Evolutionary conservation across 2,888 invertebrate genomes (phyloP), one percentile per base, ranked within the genome.

Genomic region (Spialia ferax): DNA sequence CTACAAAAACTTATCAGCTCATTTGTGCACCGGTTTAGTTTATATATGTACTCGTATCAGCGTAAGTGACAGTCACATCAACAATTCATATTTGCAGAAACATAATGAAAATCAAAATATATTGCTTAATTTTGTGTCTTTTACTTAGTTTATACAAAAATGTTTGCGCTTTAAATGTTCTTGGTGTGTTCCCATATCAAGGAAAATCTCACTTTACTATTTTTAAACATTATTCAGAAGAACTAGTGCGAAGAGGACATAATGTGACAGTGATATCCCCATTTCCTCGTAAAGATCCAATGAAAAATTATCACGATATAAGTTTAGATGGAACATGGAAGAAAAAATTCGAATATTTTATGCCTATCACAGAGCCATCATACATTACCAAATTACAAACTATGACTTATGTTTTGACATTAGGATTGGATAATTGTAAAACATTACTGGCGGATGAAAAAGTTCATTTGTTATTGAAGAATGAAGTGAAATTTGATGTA

Each of bases 261-360:
- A 93, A 95, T 68, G 77, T 97, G 1, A 96, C 96, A 0, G 95
- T 96, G 2, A 89, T 96, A 52, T 95, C 96, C 0, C 94, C 95
- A 78, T 96, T 95, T 69, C 95, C 95, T 0, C 83, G 86, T 71
- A 83, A 91, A 23, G 77, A 89, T 3, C 77, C 84, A 18, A 32
- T 32, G 13, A 11, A 18, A 7, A 95, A 95, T 79, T 96, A 96
- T 77, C 91, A 91, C 52, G 95, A 96, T 71, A 90, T 96, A 13
- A 87, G 92, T 68, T 80, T 96, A 57, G n/a, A 48, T 20, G 48
- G 20, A 4, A 48, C 48, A 18, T 48, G 45, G 45, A 48, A 42
- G 8, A 42, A 42, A 79, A n/a, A 22, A 23, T 23, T 52, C 13
- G 52, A 52, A 52, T 10, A 52, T 52, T 52, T 13, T 7, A 52